Evolutionary conservation across 2,113 vertebrate genomes (phyloP).

Genomic region (Malurus alboscapulatus): DNA sequence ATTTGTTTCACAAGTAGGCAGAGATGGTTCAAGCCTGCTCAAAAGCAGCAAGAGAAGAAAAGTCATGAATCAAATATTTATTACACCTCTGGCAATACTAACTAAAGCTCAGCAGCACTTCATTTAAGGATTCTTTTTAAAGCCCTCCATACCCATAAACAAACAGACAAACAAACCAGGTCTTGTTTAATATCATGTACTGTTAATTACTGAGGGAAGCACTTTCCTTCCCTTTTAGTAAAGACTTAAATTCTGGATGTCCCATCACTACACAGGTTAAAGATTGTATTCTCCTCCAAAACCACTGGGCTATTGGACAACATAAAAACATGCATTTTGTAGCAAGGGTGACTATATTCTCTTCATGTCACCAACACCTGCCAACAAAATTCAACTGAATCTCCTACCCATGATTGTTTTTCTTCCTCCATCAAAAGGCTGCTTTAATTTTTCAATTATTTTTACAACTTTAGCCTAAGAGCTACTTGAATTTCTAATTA

Average conservation of each 20-base stretch:
- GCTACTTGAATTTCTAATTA: not conserved
- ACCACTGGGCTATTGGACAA: not conserved
- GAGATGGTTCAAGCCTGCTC: not conserved
- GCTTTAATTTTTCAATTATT: not conserved
- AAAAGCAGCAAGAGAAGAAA: conserved; percentile 23
- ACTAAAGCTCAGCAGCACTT: not conserved
- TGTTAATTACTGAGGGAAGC: not conserved
- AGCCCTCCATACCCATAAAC: not conserved
- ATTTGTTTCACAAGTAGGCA: not conserved
- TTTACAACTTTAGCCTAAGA: not conserved
- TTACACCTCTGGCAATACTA: not conserved
- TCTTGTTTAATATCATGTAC: not conserved
- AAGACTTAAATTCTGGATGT: not conserved
- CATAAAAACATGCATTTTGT: not conserved
- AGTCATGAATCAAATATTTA: not conserved
- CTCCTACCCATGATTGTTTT: not conserved
- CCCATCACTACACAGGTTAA: not conserved
- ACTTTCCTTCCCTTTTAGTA: not conserved
- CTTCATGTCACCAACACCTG: accelerated
- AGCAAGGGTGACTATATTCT: not conserved
- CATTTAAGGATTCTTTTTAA: not conserved
- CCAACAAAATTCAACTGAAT: not conserved
- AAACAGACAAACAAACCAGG: not conserved
- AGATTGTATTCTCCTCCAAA: not conserved
- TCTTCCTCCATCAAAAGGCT: not conserved